These are phyloP conservation scores for Parazoanthus swiftii DNA, from an alignment of 92 coral and sea anemone species.

Conservation along the genomic window DNA sequence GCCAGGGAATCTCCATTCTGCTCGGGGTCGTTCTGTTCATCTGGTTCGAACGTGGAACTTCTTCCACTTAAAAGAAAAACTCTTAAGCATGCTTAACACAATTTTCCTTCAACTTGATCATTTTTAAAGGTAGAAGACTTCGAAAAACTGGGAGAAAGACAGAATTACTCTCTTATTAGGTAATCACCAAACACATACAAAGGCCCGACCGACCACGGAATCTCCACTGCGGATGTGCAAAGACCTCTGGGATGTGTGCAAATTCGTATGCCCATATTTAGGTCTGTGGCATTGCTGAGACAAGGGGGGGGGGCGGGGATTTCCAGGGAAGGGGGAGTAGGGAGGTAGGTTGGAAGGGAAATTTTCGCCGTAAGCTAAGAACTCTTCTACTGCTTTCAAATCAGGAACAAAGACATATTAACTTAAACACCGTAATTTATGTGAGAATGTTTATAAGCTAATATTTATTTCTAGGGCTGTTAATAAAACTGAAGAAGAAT, in stretches of 20 bases:
- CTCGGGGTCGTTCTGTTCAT: background rate
- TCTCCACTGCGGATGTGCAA: conserved; percentile 39
- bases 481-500: no score
- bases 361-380: no score
- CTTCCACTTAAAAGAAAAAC: background rate
- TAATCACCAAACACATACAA: background rate
- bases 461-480: no score
- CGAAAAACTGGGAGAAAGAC: background rate
- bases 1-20: conserved; percentile 45
- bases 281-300: background rate
- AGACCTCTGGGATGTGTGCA: conserved; percentile 14
- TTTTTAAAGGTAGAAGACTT: background rate
- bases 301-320: background rate
- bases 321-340: background rate
- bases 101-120: background rate
- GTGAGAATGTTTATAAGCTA: no score
- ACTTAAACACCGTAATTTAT: no score
- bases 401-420: no score
- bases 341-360: background rate
- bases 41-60: background rate
- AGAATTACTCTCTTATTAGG: conserved; percentile 14
- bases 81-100: background rate
- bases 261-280: conserved; percentile 26
- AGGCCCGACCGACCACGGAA: conserved; percentile 33
- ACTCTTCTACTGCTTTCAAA: no score